phyloP scores from a whole-genome alignment of 2,797 vertebrate species.

The Clarias pachynema region DNA sequence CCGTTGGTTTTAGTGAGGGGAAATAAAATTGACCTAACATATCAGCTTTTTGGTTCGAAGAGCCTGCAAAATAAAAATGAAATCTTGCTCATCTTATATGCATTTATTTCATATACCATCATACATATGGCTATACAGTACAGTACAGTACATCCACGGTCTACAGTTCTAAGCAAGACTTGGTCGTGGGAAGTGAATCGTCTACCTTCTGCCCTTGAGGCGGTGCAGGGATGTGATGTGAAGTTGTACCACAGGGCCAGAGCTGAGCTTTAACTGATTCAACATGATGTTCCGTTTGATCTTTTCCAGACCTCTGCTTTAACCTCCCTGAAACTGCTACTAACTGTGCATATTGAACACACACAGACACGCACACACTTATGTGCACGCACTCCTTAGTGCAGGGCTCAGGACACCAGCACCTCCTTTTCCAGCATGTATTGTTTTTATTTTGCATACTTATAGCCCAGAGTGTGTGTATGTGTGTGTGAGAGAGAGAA shows the following conservation, averaged over 20 bases:
- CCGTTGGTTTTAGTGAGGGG: neutral
- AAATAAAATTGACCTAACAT: neutral
- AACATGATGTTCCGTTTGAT: conserved; percentile 59
- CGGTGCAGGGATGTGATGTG: neutral
- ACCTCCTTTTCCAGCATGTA: neutral
- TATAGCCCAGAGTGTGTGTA: neutral
- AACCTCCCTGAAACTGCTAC: conserved; percentile 35
- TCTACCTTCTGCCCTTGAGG: neutral
- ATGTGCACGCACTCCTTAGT: neutral
- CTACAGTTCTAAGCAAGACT: neutral
- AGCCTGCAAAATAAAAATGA: neutral
- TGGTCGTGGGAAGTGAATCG: neutral
- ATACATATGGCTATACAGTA: neutral
- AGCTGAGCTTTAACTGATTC: conserved; percentile 40
- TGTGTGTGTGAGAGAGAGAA: neutral
- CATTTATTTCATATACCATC: neutral
- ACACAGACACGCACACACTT: conserved; percentile 8
- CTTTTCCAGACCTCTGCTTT: conserved; percentile 49
- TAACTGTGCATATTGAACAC: conserved; percentile 36
- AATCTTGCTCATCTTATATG: neutral
- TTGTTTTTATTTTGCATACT: conserved; percentile 27
- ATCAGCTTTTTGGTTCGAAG: neutral
- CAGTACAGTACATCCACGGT: neutral
- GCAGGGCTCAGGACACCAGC: conserved; percentile 7
- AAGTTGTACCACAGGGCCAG: conserved; percentile 5